A percentile compares a stretch with the other conserved stretches of the same genome.
These are phyloP conservation scores for Odontophorus gujanensis DNA, from an alignment of 2,113 vertebrate species.

Conservation along the genomic window DNA sequence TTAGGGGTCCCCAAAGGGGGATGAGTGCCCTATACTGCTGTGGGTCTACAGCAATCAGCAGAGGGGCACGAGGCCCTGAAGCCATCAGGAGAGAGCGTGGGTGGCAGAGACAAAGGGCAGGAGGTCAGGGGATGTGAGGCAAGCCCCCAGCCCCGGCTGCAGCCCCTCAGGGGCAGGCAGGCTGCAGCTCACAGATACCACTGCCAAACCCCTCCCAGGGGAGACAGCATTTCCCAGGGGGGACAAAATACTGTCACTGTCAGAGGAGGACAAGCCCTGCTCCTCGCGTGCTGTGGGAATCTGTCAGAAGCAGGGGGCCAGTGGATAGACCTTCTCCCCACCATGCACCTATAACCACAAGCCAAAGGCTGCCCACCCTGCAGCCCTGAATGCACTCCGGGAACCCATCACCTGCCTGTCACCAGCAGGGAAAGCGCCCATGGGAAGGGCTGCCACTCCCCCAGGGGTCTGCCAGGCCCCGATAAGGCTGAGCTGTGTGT, in stretches of 20 bases:
- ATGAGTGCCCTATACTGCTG: background rate
- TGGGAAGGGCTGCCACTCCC: background rate
- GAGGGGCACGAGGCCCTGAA: background rate
- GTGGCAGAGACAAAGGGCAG: background rate
- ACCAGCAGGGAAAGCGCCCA: background rate
- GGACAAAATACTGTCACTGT: background rate
- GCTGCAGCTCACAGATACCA: constrained; percentile 31
- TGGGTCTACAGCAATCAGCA: background rate
- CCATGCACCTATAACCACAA: background rate
- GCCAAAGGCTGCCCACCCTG: background rate
- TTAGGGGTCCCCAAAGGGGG: fast-evolving
- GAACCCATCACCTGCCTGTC: background rate
- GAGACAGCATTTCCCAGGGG: background rate
- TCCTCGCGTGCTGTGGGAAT: background rate
- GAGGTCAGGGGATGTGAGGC: background rate
- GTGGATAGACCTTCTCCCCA: background rate
- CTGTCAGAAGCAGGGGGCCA: background rate
- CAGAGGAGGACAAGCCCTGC: background rate
- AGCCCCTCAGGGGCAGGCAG: background rate
- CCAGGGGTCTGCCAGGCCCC: background rate
- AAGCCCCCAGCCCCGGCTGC: background rate
- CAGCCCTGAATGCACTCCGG: background rate
- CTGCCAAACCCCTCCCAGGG: background rate
- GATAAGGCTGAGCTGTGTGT: background rate
- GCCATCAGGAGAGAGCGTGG: background rate